Evolutionary conservation across 2,797 vertebrate species (phyloP), one percentile per base, ranked within the genome.

Genomic region (Limnodromus scolopaceus): DNA sequence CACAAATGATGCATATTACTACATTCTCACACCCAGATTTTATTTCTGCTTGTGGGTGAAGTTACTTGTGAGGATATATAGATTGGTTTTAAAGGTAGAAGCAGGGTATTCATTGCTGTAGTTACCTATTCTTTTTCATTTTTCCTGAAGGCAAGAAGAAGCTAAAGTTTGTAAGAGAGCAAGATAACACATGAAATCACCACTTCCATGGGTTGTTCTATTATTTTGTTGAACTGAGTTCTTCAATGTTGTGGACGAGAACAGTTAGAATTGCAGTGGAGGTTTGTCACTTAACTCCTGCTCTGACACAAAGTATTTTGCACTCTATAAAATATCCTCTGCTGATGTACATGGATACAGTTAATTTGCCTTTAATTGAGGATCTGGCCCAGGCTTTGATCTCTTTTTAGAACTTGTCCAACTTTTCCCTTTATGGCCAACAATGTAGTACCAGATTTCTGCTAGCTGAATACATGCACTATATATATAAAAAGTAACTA

Each of bases 341-440:
- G 20, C 65, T 84, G 48, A 30, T 57, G 39, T 34, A 39, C 34
- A 16, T 39, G 51, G 25, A 43, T 69, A 39, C 84, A 74, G 79
- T 54, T 89, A 9, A 69, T 70, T 95, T 93, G 43, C 74, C 38
- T 92, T 93, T 68, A 93, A 38, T 20, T 84, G 55, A 93, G 51
- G 55, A 66, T 84, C 60, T 93, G 87, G 69, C 80, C 34, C n/a
- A 39, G 58, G 55, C 48, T 84, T 93, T 92, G 92, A 94, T 96
- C 92, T 92, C 88, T 57, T 91, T 96, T 96, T 96, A 96, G 95
- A 92, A 89, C 93, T 96, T 92, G 51, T 93, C 51, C 77, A 95
- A 95, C 87, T 96, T 97, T 82, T 95, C 93, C 93, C 90, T 96
- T 93, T 95, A 96, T 94, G 93, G 91, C 85, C 66, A 96, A 93